phyloP scores from a whole-genome alignment of 2,797 vertebrate genomes.

The Erpetoichthys calabaricus region DNA sequence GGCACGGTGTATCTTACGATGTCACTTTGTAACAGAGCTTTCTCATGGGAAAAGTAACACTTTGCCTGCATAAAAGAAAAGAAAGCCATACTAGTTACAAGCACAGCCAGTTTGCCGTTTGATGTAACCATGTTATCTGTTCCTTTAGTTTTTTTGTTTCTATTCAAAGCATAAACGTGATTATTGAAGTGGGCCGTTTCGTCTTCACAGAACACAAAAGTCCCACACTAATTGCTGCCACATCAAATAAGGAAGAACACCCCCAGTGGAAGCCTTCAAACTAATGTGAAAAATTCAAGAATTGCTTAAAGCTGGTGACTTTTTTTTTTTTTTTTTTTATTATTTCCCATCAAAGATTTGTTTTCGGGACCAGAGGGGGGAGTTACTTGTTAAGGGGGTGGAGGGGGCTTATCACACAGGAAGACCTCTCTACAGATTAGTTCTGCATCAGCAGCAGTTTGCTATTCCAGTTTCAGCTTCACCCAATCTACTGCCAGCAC shows the following conservation, averaged over 20 bases:
- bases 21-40: conserved; percentile 35
- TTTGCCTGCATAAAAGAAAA: conserved; percentile 43
- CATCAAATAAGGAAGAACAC: conserved; percentile 70
- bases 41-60: conserved; percentile 71
- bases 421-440: conserved; percentile 68
- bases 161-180: conserved; percentile 58
- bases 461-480: conserved; percentile 56
- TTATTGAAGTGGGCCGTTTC: conserved; percentile 61
- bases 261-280: conserved; percentile 52
- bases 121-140: conserved; percentile 56
- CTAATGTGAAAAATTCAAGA: conserved; percentile 45
- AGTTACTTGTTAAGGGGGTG: conserved; percentile 9
- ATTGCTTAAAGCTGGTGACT: conserved; percentile 36
- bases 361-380: conserved; percentile 38
- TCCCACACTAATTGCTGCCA: conserved; percentile 72
- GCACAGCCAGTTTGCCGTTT: conserved; percentile 46
- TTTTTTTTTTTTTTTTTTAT: conserved; percentile 28
- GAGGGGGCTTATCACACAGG: conserved; percentile 45
- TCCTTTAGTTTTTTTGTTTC: conserved; percentile 37
- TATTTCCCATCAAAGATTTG: conserved; percentile 50
- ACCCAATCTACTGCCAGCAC: conserved; percentile 51
- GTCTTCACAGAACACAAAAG: conserved; percentile 60
- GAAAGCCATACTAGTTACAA: conserved; percentile 37
- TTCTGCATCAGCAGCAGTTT: conserved; percentile 60
- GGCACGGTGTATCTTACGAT: conserved; percentile 26